Evolutionary conservation across 2,113 vertebrate species (phyloP).

Genomic region (Poeciliopsis turrubarensis): DNA sequence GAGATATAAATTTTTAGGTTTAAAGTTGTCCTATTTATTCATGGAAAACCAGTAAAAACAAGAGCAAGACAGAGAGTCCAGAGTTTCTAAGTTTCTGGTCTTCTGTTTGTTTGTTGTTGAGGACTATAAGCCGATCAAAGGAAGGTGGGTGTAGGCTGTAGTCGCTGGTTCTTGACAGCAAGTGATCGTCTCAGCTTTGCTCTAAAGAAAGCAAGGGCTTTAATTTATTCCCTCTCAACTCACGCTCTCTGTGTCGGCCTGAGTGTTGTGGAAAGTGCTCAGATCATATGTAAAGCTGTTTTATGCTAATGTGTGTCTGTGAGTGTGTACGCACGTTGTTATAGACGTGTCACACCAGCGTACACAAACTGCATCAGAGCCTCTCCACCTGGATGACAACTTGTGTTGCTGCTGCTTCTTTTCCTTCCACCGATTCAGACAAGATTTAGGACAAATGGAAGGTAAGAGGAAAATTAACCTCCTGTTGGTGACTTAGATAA

Average conservation of each 20-base stretch:
- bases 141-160: slow-evolving; percentile 2
- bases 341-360: slow-evolving; percentile 38
- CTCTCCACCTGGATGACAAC: slow-evolving; percentile 48
- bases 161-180: slow-evolving; percentile 48
- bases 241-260: slow-evolving; percentile 41
- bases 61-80: background rate
- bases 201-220: slow-evolving; percentile 52
- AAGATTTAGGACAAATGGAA: slow-evolving; percentile 7
- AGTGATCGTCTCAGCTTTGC: slow-evolving; percentile 53
- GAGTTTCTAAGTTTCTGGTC: slow-evolving; percentile 8
- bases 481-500: background rate
- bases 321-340: slow-evolving; percentile 45
- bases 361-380: slow-evolving; percentile 63
- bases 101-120: slow-evolving; percentile 16
- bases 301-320: slow-evolving; percentile 69
- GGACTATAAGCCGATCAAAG: slow-evolving; percentile 40
- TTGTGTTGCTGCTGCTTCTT: slow-evolving; percentile 18
- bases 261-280: slow-evolving; percentile 53
- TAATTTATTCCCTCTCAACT: slow-evolving; percentile 56
- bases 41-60: background rate
- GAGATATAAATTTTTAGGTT: background rate
- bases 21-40: background rate
- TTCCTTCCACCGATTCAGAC: slow-evolving; percentile 24
- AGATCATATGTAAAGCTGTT: slow-evolving; percentile 73
- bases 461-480: background rate